A percentile compares a stretch with the other conserved stretches of the same genome.
These are phyloP conservation scores for Channa maculata DNA, from an alignment of 2,113 vertebrate genomes.

Conservation along the genomic window DNA sequence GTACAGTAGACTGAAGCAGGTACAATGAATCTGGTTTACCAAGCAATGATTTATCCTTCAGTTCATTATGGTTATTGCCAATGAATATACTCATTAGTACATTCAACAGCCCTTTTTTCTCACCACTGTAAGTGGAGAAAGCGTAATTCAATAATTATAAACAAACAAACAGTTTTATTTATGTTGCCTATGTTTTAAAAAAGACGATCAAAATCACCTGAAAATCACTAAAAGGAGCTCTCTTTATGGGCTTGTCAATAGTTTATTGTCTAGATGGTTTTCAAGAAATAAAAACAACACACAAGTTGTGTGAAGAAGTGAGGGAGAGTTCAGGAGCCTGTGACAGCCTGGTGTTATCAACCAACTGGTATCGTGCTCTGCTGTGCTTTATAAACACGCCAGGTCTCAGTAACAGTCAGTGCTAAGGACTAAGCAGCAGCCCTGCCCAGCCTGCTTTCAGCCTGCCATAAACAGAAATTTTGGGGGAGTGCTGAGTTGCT, in stretches of 20 bases:
- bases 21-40: slow-evolving; percentile 79
- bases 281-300: slow-evolving; percentile 37
- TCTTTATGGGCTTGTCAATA: background rate
- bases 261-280: background rate
- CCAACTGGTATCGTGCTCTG: slow-evolving; percentile 77
- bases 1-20: slow-evolving; percentile 60
- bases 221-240: slow-evolving; percentile 2
- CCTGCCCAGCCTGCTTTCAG: slow-evolving; percentile 74
- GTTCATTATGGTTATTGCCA: slow-evolving; percentile 81
- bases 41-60: slow-evolving; percentile 74
- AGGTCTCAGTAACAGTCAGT: slow-evolving; percentile 86
- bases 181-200: slow-evolving; percentile 37
- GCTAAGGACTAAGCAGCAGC: slow-evolving; percentile 79
- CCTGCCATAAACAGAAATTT: slow-evolving; percentile 74
- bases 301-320: slow-evolving; percentile 39
- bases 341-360: slow-evolving; percentile 82
- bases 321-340: slow-evolving; percentile 42
- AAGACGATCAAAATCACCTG: slow-evolving; percentile 46
- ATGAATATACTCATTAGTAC: slow-evolving; percentile 76
- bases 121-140: slow-evolving; percentile 33
- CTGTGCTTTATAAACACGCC: slow-evolving; percentile 83
- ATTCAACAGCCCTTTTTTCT: slow-evolving; percentile 49
- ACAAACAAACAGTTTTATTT: slow-evolving; percentile 65
- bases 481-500: slow-evolving; percentile 70
- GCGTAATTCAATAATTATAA: slow-evolving; percentile 69